These are phyloP conservation scores for Myrmecobius fasciatus DNA, from an alignment of 2,113 vertebrate genomes.

Conservation along the genomic window DNA sequence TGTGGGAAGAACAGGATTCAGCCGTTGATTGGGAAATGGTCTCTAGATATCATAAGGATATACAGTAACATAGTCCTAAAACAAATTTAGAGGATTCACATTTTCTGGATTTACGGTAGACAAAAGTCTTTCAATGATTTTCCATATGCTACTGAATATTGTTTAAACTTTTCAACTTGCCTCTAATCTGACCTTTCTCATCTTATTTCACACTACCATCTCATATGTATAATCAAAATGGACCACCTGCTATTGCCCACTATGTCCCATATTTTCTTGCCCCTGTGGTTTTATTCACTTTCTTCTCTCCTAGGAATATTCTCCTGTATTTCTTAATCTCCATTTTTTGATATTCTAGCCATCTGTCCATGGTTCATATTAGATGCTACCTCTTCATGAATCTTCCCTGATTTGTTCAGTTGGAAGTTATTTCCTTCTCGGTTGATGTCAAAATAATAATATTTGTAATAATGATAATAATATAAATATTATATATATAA, in stretches of 20 bases:
- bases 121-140: neutral
- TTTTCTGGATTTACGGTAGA: neutral
- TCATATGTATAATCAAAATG: neutral
- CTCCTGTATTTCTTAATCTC: neutral
- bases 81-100: neutral
- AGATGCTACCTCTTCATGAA: neutral
- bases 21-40: neutral
- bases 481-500: too few relatives aligned
- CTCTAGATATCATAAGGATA: neutral
- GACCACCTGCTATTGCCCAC: neutral
- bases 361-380: neutral
- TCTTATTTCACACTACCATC: too few relatives aligned
- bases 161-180: neutral
- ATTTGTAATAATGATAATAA: too few relatives aligned
- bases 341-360: neutral
- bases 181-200: neutral
- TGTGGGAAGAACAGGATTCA: neutral
- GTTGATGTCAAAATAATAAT: neutral
- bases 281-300: neutral
- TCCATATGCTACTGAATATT: neutral
- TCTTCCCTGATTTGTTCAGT: neutral
- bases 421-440: neutral
- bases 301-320: neutral
- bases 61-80: neutral
- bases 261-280: neutral